Conservation (phyloP, 2,888 invertebrate species). For the Cephonodes hylas region DNA sequence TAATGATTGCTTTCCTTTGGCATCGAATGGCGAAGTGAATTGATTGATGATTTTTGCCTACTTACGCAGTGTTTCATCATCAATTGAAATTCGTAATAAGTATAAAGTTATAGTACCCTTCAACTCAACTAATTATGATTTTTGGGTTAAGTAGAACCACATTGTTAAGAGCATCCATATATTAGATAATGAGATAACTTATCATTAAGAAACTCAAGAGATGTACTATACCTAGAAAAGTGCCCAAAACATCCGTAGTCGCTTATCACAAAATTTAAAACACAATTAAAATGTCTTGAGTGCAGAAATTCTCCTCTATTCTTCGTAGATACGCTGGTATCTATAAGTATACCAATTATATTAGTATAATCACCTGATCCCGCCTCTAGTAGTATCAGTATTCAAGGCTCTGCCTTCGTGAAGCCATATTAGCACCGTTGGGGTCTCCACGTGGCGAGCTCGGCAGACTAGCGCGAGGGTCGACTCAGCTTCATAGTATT, state of each 20-base stretch:
- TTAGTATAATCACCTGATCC: constrained; percentile 80
- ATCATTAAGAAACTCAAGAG: too few species aligned
- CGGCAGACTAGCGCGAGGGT: constrained; percentile 85
- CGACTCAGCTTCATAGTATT: constrained; percentile 85
- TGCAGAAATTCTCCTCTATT: too few species aligned
- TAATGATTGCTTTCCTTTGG: not conserved
- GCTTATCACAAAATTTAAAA: too few species aligned
- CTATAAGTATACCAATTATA: too few species aligned
- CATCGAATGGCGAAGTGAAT: not conserved
- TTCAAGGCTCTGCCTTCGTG: constrained; percentile 83
- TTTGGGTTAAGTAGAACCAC: too few species aligned
- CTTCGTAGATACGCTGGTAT: too few species aligned
- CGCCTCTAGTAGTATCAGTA: constrained; percentile 84
- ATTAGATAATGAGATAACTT: too few species aligned
- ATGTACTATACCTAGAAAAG: too few species aligned
- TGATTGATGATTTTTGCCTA: not conserved
- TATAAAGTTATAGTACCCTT: not conserved
- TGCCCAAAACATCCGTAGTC: too few species aligned
- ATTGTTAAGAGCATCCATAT: too few species aligned
- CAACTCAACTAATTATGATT: not conserved
- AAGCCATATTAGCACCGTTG: constrained; percentile 81
- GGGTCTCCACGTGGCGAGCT: constrained; percentile 68
- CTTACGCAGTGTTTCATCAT: not conserved
- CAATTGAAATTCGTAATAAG: not conserved
- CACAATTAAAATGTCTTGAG: too few species aligned